phyloP scores from a whole-genome alignment of 2,113 vertebrate genomes.

The Sorex araneus region DNA sequence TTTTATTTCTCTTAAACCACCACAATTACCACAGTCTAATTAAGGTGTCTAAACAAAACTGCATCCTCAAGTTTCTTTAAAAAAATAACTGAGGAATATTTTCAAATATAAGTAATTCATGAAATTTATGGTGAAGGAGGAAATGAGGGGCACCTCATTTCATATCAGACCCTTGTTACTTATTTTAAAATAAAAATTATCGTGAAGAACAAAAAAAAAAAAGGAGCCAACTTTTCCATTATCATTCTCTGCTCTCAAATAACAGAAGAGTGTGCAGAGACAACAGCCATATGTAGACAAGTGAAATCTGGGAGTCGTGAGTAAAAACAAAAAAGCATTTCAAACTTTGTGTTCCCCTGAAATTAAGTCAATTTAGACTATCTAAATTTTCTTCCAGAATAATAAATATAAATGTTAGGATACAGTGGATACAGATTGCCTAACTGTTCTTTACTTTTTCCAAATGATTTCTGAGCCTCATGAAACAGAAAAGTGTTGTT shows the following conservation, averaged over 20 bases:
- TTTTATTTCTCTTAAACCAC: conserved; percentile 66
- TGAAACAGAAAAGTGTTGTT: conserved; percentile 14
- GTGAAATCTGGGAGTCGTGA: neutral
- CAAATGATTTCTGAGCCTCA: conserved; percentile 56
- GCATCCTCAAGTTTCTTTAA: neutral
- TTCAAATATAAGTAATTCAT: conserved; percentile 53
- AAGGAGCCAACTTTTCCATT: neutral
- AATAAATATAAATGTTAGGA: conserved; percentile 51
- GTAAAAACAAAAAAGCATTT: conserved; percentile 53
- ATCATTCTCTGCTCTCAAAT: conserved; percentile 56
- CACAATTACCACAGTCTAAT: conserved; percentile 17
- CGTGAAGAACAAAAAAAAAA: neutral
- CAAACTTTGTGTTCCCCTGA: conserved; percentile 21
- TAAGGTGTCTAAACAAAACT: conserved; percentile 45
- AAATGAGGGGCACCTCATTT: neutral
- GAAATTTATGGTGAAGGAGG: neutral
- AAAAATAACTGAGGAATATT: conserved; percentile 48
- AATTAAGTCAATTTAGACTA: conserved; percentile 42
- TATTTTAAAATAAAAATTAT: conserved; percentile 71
- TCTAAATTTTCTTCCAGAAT: neutral
- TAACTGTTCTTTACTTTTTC: conserved; percentile 18
- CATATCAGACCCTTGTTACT: conserved; percentile 42
- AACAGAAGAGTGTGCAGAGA: neutral
- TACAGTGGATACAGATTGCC: neutral
- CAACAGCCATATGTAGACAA: neutral